Evolutionary conservation across 2,113 vertebrate genomes (phyloP), one percentile per base, ranked within the genome.

Genomic region (Saguinus midas): DNA sequence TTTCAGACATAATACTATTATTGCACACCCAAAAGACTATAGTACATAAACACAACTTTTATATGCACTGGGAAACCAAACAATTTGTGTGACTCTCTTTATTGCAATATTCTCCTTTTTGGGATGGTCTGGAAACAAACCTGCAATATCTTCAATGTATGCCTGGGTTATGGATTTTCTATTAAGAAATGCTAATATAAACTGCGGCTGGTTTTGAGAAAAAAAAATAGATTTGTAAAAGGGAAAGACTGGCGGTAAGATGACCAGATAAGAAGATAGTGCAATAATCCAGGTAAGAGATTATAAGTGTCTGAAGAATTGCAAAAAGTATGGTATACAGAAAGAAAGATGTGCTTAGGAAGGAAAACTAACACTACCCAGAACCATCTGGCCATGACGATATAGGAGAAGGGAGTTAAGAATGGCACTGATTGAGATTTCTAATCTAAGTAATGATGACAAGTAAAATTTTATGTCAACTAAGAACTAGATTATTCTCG

Each of bases 381-480:
- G 64, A 87, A 43, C 21, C 61, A 90, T 32, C 6, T 45, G 50
- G 27, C 17, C 32, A 43, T 5, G 37, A 43, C 29, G 6, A 6
- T 6, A 35, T 16, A 57, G 48, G 6, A 91, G 25, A 64, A 66
- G 23, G 68, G 20, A 87, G 35, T 66, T 66, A 61, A 25, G 66
- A 96, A 52, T 43, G 11, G 61, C 14, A 76, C 18, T 32, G 29
- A 50, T 11, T 55, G 50, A 72, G 52, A 95, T 40, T 91, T 90
- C 89, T 75, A 64, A 48, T 91, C 70, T 84, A 18, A 85, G 37
- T 45, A 96, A 91, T 11, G 64, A 93, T 14, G n/a, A 95, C 43
- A 85, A 87, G 70, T 37, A 70, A 90, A 97, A 70, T 66, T 57
- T 45, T 40, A 17, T 50, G 45, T 79, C 83, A 96, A 79, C n/a